Percentiles rank a stretch among this genome's conserved stretches.
Evolutionary conservation across 2,113 vertebrate species (phyloP).

Genomic region (Grammomys surdaster): DNA sequence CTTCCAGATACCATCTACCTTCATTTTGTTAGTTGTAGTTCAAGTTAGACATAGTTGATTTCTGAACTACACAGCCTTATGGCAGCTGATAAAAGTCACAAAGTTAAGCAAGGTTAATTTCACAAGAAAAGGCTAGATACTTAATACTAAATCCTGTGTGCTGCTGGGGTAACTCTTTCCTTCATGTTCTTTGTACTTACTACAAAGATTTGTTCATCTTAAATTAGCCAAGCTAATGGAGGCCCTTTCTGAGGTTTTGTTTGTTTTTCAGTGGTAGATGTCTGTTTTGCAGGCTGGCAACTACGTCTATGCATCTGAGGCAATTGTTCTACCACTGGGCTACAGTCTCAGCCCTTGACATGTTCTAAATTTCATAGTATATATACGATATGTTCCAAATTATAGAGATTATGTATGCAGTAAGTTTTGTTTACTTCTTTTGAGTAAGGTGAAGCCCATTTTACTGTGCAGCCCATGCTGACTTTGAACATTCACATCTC

Average conservation of each 20-base stretch:
- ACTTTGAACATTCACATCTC: neutral
- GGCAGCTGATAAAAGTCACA: neutral
- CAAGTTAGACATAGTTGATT: neutral
- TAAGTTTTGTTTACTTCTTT: neutral
- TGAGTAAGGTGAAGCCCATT: neutral
- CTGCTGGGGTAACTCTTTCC: conserved; percentile 42
- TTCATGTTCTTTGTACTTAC: neutral
- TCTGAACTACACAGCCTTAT: neutral
- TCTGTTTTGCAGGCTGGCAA: neutral
- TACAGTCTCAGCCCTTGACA: neutral
- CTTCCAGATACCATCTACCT: neutral
- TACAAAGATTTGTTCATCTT: neutral
- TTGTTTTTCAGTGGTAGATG: neutral
- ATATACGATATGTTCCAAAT: neutral
- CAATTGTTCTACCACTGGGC: neutral
- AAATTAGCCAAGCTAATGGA: conserved; percentile 33
- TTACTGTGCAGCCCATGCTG: neutral
- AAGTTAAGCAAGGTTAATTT: neutral
- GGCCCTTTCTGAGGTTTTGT: neutral
- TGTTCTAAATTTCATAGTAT: neutral
- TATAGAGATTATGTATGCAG: neutral
- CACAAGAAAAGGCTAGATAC: neutral
- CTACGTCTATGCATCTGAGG: too few species aligned
- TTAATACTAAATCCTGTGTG: neutral
- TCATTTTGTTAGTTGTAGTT: neutral